Conservation (phyloP, 2,113 vertebrate genomes). For the Scortum barcoo region DNA sequence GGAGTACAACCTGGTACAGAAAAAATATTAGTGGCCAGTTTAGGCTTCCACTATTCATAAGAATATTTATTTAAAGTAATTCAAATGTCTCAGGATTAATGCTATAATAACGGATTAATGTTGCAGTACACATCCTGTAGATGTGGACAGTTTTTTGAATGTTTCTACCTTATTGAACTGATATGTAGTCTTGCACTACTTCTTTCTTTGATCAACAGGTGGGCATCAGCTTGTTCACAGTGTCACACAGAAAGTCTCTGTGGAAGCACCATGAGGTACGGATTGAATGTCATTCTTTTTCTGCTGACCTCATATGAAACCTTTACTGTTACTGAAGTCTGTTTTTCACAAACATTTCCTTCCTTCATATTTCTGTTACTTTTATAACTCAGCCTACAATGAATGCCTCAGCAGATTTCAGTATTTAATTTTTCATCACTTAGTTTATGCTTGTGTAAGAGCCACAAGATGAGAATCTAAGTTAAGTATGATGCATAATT, state of each 20-base stretch:
- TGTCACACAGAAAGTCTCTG: slow-evolving; percentile 97
- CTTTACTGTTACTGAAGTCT: background rate
- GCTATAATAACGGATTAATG: background rate
- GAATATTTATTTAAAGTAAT: background rate
- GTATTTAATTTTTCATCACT: background rate
- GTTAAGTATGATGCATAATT: too few species aligned
- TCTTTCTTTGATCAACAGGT: slow-evolving; percentile 84
- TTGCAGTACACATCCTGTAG: too few species aligned
- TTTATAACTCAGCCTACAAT: background rate
- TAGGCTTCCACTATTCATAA: background rate
- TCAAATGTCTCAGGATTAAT: background rate
- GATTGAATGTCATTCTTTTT: background rate
- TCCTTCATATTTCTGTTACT: background rate
- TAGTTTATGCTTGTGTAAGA: background rate
- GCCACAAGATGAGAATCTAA: too few species aligned
- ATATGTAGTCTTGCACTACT: background rate
- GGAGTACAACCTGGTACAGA: background rate
- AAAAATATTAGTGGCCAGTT: background rate
- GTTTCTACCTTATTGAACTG: background rate
- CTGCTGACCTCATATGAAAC: background rate
- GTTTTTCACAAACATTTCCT: background rate
- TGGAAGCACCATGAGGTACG: slow-evolving; percentile 97
- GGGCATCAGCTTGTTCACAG: slow-evolving; percentile 96
- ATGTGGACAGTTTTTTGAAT: background rate
- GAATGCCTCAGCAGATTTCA: background rate